Evolutionary conservation across 1,140 invertebrate species (phyloP).

Genomic region (Aphelinus atriplicis): DNA sequence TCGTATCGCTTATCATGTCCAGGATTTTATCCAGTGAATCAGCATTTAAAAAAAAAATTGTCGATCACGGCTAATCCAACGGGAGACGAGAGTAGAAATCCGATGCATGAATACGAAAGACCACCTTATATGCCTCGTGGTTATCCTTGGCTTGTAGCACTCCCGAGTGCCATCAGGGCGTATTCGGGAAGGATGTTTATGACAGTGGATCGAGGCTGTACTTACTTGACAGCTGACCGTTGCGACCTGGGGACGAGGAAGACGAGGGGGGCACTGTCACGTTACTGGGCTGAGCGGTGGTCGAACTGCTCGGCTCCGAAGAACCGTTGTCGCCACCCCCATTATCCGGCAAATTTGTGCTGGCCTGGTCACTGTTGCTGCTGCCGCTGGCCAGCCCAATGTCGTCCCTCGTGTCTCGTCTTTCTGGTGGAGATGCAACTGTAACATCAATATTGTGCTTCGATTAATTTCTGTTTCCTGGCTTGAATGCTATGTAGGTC

Average conservation of each 20-base stretch:
- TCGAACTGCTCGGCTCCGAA: not conserved
- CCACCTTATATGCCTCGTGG: too few species aligned
- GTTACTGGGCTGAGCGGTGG: too few species aligned
- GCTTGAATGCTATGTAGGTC: too few species aligned
- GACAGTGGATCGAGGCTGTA: slow-evolving; percentile 37
- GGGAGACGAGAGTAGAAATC: too few species aligned
- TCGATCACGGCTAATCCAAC: too few species aligned
- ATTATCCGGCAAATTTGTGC: not conserved
- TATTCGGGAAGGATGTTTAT: too few species aligned
- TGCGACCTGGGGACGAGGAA: slow-evolving; percentile 55
- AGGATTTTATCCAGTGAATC: not conserved
- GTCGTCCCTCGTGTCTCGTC: slow-evolving; percentile 63
- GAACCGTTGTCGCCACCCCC: not conserved
- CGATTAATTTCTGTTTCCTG: too few species aligned
- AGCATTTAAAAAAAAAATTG: too few species aligned
- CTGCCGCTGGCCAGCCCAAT: slow-evolving; percentile 48
- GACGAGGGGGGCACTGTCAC: slow-evolving; percentile 6
- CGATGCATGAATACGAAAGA: too few species aligned
- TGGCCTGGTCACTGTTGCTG: slow-evolving; percentile 32
- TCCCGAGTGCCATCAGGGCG: too few species aligned
- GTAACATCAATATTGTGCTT: slow-evolving; percentile 48
- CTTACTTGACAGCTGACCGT: slow-evolving; percentile 72
- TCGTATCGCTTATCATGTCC: not conserved
- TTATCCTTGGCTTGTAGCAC: too few species aligned
- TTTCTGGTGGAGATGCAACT: slow-evolving; percentile 72